Percentiles rank a stretch among this genome's conserved stretches.
phyloP scores from a whole-genome alignment of 2,888 invertebrate genomes.

The Lasioglossum calceatum region DNA sequence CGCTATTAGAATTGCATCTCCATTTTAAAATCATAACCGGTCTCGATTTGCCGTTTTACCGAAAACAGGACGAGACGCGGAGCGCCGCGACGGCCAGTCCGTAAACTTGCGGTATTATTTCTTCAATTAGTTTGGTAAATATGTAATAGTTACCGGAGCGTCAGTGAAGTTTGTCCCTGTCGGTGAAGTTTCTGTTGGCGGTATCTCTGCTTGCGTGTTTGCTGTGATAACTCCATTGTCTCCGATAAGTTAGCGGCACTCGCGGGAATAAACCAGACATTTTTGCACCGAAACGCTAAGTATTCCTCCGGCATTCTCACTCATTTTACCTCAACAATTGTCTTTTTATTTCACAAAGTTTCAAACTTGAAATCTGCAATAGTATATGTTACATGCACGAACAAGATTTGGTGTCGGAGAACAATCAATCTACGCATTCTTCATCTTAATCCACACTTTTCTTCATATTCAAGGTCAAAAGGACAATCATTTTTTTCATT shows the following conservation, averaged over 20 bases:
- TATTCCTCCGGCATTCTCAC: background rate
- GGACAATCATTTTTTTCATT: too few species aligned
- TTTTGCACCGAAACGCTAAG: background rate
- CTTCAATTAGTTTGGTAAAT: conserved; percentile 58
- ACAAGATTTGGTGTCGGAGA: background rate
- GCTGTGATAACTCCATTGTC: conserved; percentile 29
- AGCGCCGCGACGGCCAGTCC: conserved; percentile 9
- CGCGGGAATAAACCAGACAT: background rate
- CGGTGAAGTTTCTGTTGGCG: conserved; percentile 38
- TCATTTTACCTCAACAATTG: background rate
- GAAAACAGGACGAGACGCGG: background rate
- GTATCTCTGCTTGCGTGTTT: conserved; percentile 37
- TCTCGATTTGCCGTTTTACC: conserved; percentile 25
- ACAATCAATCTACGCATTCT: background rate
- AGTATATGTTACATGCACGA: background rate
- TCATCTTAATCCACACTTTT: background rate
- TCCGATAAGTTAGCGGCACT: conserved; percentile 21
- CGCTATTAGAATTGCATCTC: conserved; percentile 43
- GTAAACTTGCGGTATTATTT: conserved; percentile 36
- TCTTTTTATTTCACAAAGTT: background rate
- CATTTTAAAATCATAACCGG: conserved; percentile 50
- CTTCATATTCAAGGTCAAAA: too few species aligned
- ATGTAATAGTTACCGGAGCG: conserved; percentile 44
- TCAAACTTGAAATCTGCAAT: background rate
- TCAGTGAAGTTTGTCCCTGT: conserved; percentile 32